These are phyloP conservation scores for Mythimna impura DNA, from an alignment of 2,888 invertebrate species.

Conservation along the genomic window DNA sequence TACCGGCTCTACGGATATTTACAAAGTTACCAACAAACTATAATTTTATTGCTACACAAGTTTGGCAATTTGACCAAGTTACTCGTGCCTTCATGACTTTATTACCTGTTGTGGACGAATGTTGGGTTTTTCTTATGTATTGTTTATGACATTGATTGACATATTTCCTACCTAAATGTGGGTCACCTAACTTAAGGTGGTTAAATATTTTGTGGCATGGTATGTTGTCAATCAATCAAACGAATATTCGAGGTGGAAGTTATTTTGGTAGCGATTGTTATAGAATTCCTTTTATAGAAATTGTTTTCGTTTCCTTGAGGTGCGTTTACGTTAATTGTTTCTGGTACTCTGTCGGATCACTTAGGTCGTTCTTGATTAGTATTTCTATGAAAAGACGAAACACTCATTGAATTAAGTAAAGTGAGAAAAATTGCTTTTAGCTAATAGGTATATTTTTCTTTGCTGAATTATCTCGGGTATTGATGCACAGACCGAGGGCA, in stretches of 20 bases:
- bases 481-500: not conserved
- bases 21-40: constrained; percentile 45
- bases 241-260: constrained; percentile 6
- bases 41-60: constrained; percentile 47
- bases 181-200: constrained; percentile 60
- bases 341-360: not conserved
- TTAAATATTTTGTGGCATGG: constrained; percentile 10
- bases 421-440: not conserved
- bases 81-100: constrained; percentile 34
- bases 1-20: constrained; percentile 19
- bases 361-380: constrained; percentile 7
- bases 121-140: constrained; percentile 51
- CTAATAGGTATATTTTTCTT: not conserved
- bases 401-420: not conserved
- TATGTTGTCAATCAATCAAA: constrained; percentile 50
- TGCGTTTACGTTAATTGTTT: not conserved
- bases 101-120: constrained; percentile 29
- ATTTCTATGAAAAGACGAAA: not conserved
- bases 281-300: constrained; percentile 16
- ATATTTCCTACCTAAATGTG: constrained; percentile 63
- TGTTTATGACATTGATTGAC: constrained; percentile 67
- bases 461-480: not conserved
- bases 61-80: constrained; percentile 48
- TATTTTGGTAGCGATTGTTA: constrained; percentile 25
- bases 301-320: constrained; percentile 23